A percentile compares a stretch with the other conserved stretches of the same genome.
Evolutionary conservation across 2,113 vertebrate species (phyloP).

Genomic region (Aspidoscelis tigris): DNA sequence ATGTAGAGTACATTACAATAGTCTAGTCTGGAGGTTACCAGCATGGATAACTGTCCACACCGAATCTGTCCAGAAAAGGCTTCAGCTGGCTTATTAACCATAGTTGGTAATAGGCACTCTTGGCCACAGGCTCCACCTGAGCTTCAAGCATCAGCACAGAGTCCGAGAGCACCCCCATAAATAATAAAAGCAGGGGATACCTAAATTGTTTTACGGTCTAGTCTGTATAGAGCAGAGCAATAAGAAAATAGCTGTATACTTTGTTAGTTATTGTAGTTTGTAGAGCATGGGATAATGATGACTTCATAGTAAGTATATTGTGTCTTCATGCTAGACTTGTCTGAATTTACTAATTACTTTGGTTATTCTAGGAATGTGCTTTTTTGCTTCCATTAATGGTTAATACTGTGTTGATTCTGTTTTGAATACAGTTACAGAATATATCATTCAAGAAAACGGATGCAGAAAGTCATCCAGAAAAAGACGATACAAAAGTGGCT

Average conservation of each 20-base stretch:
- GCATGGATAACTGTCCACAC: no score
- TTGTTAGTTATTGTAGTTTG: background rate
- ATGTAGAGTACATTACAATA: no score
- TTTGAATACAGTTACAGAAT: conserved; percentile 47
- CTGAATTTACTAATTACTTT: background rate
- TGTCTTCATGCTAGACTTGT: background rate
- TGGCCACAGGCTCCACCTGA: no score
- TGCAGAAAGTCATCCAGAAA: conserved; percentile 72
- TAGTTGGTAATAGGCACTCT: no score
- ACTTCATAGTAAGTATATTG: background rate
- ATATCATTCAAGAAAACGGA: conserved; percentile 63
- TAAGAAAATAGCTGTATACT: no score
- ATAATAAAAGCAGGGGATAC: no score
- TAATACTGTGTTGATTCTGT: background rate
- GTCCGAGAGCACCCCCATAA: no score
- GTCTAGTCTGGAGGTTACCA: no score
- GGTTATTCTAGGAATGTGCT: background rate
- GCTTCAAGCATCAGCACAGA: no score
- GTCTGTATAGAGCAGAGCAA: no score
- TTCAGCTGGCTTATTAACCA: background rate
- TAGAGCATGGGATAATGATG: background rate
- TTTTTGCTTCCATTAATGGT: conserved; percentile 2
- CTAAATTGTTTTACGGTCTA: no score
- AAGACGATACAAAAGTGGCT: conserved; percentile 72
- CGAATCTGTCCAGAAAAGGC: background rate